Evolutionary conservation across 2,113 vertebrate species (phyloP), one percentile per base, ranked within the genome.

Genomic region (Macquaria ambigua): DNA sequence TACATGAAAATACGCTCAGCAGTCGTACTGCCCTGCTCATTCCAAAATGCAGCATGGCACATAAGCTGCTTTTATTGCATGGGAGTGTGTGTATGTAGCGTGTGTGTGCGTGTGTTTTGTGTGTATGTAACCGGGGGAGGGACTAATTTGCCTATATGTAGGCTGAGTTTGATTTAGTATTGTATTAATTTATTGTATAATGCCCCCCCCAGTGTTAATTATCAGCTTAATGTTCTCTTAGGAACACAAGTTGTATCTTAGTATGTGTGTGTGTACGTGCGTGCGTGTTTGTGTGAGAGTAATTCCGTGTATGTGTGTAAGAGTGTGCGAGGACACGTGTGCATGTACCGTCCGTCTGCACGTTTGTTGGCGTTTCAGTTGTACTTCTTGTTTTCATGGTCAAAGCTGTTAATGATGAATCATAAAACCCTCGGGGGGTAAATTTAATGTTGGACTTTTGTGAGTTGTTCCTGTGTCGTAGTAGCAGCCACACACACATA

Each of bases 381-480:
- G 77, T 90, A 62, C 92, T 93, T 82, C 92, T 93, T 82, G 90
- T 94, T 95, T 93, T 91, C 88, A 88, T 91, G 91, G 85, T 90
- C 85, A 80, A 89, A 87, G 81, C 87, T 74, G 91, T 93, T 87
- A 81, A 90, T 79, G 86, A 90, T 89, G 81, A 94, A 88, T 92
- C 90, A 84, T 86, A 59, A 73, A 88, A 78, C 90, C 91, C 86
- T 66, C 25, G 31, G 21, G 82, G 91, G 63, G 28, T 71, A 56
- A 77, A 81, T 66, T 91, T 81, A 92, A 87, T 92, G 86, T 92
- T 88, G 89, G 92, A 93, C 83, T 91, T 90, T 88, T 88, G 89
- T 94, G 93, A 93, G 92, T 91, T 91, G 91, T 94, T 93, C 90
- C 87, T 88, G 93, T 94, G 92, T 95, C 90, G 90, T 94, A 81